Evolutionary conservation across 2,888 invertebrate genomes (phyloP).

Genomic region (Dascillus cervinus): DNA sequence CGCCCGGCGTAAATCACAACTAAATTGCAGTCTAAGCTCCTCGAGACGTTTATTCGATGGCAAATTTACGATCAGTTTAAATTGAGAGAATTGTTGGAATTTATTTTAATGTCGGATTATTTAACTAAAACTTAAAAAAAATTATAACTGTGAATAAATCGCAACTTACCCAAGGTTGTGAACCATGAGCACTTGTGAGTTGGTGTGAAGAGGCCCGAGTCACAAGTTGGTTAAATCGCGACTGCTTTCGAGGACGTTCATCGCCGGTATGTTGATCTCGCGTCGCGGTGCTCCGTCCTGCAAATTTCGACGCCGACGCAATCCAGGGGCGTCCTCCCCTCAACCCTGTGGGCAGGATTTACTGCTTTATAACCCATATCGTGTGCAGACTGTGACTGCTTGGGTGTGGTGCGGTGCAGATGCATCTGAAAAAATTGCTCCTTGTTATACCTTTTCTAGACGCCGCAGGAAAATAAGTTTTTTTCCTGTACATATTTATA

Average conservation of each 20-base stretch:
- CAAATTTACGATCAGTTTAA: conserved; percentile 17
- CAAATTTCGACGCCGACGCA: conserved; percentile 42
- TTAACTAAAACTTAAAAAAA: too few relatives aligned
- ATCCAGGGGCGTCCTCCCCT: conserved; percentile 38
- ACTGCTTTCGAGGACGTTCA: conserved; percentile 31
- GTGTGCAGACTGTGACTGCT: conserved; percentile 48
- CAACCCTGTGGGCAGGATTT: conserved; percentile 43
- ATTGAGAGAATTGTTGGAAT: too few relatives aligned
- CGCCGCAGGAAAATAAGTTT: too few relatives aligned
- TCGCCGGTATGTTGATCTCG: conserved; percentile 33
- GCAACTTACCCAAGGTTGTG: too few relatives aligned
- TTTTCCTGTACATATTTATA: too few relatives aligned
- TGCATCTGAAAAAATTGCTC: too few relatives aligned
- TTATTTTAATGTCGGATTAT: too few relatives aligned
- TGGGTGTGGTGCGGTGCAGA: conserved; percentile 52
- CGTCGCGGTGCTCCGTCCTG: conserved; percentile 35
- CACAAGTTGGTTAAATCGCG: conserved; percentile 17
- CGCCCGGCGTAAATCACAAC: conserved; percentile 11
- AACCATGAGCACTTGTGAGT: too few relatives aligned
- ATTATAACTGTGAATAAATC: too few relatives aligned
- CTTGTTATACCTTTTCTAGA: too few relatives aligned
- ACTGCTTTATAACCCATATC: conserved; percentile 46
- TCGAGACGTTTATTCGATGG: conserved; percentile 13
- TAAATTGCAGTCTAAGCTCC: conserved; percentile 12
- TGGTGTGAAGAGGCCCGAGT: conserved; percentile 1